Base-by-base conservation (phyloP, 2,113 vertebrate genomes). In the Myrmecophaga tridactyla region DNA sequence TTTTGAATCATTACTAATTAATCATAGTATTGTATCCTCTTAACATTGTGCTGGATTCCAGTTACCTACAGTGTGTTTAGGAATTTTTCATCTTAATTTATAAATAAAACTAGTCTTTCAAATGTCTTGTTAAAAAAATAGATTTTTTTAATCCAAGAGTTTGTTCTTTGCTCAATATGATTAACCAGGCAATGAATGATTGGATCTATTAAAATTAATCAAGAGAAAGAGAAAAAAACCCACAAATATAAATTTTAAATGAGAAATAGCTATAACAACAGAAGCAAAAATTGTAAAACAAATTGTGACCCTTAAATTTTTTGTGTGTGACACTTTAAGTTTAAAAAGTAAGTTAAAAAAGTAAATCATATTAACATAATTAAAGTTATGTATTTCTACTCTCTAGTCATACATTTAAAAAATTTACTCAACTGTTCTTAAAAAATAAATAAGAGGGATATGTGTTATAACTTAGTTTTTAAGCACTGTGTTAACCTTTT, bases 211-310 rank as follows among this genome's bases (percentile, higher is more conserved):
- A 78, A 90, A 94, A 82, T 36, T 62, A 34, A 72, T 56, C 63
- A 94, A 43, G 17, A 86, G 29, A 67, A 70, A 69, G 53, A 89
- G 23, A 62, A 67, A 85, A 76, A 82, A 51, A 11, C 1, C 14
- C 34, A 87, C 9, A 86, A 83, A 69, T 29, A 58, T 46, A 58
- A 60, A 20, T 39, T 85, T 1, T 67, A 88, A 95, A 53, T 83
- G 43, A 89, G 46, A 97, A 92, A 13, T 27, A 41, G 23, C 27
- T 27, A 43, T 67, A 60, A n/a, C 8, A 21, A 29, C 46, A 89
- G 56, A 73, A 93, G 72, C 29, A 93, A 65, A 96, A 87, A 85
- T 6, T 85, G 2, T 15, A 88, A 95, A 89, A 90, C 8, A 90
- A 93, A 93, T 11, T n/a, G 7, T 73, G n/a, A n/a, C n/a, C n/a